Evolutionary conservation across 2,888 invertebrate species (phyloP).

Genomic region (Clepsis dumicolana): DNA sequence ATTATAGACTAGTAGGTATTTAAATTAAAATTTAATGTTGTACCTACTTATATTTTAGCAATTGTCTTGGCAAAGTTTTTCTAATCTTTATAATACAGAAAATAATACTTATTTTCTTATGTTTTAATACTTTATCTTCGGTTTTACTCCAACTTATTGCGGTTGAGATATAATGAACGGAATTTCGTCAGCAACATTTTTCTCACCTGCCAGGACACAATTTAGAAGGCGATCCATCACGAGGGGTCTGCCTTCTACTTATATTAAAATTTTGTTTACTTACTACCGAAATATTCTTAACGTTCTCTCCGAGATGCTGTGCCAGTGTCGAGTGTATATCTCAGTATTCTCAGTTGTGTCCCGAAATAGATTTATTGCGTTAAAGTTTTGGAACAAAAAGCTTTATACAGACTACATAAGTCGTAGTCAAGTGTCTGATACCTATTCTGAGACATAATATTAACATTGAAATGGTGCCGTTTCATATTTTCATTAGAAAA

Average conservation of each 20-base stretch:
- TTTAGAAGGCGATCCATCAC: constrained; percentile 41
- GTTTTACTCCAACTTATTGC: neutral
- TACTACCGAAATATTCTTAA: constrained; percentile 3
- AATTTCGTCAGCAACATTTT: constrained; percentile 31
- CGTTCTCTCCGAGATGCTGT: neutral
- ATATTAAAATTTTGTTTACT: constrained; percentile 22
- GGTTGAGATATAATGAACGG: constrained; percentile 19
- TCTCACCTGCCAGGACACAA: constrained; percentile 40
- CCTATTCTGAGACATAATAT: too few species aligned
- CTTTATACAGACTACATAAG: neutral
- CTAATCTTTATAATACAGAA: too few species aligned
- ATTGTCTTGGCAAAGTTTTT: too few species aligned
- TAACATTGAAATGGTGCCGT: too few species aligned
- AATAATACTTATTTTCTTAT: neutral
- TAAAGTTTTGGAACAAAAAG: neutral
- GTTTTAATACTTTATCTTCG: neutral
- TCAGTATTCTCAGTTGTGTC: neutral
- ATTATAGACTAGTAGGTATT: too few species aligned
- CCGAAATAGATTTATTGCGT: neutral
- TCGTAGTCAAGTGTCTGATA: too few species aligned
- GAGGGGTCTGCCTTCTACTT: constrained; percentile 31
- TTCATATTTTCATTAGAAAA: too few species aligned
- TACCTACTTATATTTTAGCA: too few species aligned
- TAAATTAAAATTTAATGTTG: too few species aligned
- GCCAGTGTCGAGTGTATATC: neutral